phyloP scores from a whole-genome alignment of 2,113 vertebrate species.

The Phoxinus phoxinus region DNA sequence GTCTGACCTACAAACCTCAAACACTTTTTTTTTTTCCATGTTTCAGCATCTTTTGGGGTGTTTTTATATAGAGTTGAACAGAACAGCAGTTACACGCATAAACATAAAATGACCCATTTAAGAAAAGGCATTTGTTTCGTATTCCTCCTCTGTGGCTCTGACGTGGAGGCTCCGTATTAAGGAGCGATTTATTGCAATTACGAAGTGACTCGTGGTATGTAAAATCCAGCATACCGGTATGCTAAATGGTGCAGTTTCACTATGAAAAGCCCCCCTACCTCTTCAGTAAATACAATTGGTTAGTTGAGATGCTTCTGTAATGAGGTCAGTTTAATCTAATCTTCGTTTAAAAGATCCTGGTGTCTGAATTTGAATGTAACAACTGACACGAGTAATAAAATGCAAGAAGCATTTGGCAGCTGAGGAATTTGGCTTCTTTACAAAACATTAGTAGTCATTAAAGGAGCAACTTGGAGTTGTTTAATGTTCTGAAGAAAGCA shows the following conservation, averaged over 20 bases:
- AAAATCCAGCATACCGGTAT: slow-evolving; percentile 46
- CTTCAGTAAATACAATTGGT: slow-evolving; percentile 47
- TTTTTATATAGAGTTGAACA: slow-evolving; percentile 56
- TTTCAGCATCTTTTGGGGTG: slow-evolving; percentile 55
- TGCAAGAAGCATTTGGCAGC: neutral
- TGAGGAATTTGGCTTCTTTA: slow-evolving; percentile 23
- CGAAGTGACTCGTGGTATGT: slow-evolving; percentile 26
- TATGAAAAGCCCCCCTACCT: slow-evolving; percentile 52
- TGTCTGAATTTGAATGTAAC: slow-evolving; percentile 38
- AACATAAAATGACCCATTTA: slow-evolving; percentile 57
- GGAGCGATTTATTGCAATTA: slow-evolving; percentile 41
- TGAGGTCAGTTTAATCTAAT: slow-evolving; percentile 54
- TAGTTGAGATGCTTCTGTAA: slow-evolving; percentile 52
- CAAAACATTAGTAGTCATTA: slow-evolving; percentile 50
- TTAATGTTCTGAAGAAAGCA: slow-evolving; percentile 55
- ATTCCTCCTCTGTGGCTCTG: slow-evolving; percentile 47
- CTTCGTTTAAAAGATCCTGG: slow-evolving; percentile 47
- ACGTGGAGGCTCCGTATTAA: slow-evolving; percentile 43
- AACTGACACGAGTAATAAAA: slow-evolving; percentile 9
- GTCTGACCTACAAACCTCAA: slow-evolving; percentile 50
- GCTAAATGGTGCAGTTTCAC: slow-evolving; percentile 45
- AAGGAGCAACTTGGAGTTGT: slow-evolving; percentile 51
- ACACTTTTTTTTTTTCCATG: slow-evolving; percentile 40
- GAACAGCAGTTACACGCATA: slow-evolving; percentile 50
- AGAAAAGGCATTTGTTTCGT: slow-evolving; percentile 39